Evolutionary conservation across 1,140 invertebrate genomes (phyloP).

Genomic region (Tetragonula clypearis): DNA sequence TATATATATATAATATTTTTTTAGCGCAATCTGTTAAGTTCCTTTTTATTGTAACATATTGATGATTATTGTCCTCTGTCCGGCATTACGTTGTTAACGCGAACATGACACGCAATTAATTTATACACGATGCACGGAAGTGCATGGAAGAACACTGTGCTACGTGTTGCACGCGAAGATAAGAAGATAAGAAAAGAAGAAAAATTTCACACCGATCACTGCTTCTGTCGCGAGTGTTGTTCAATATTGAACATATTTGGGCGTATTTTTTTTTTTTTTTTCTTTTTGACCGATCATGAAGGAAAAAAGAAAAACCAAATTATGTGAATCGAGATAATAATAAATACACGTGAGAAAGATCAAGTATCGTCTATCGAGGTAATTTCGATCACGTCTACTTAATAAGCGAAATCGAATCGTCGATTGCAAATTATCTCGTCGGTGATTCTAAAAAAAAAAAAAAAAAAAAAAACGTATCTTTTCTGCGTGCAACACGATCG

Average conservation of each 20-base stretch:
- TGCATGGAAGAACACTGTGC: neutral
- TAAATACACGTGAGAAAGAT: too few relatives aligned
- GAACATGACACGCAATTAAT: constrained; percentile 63
- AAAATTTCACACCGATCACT: neutral
- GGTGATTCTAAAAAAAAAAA: too few relatives aligned
- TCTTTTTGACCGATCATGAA: too few relatives aligned
- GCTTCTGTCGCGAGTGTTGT: neutral
- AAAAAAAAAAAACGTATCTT: too few relatives aligned
- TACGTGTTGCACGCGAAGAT: neutral
- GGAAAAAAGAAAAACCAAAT: too few relatives aligned
- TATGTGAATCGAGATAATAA: too few relatives aligned
- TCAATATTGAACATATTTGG: neutral
- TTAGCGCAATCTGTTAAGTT: constrained; percentile 74
- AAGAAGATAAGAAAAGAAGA: neutral
- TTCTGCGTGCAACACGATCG: constrained; percentile 24
- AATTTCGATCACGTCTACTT: neutral
- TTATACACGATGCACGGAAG: constrained; percentile 47
- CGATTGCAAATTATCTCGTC: neutral
- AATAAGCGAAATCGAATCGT: neutral
- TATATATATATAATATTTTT: constrained; percentile 73
- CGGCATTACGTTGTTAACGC: constrained; percentile 60
- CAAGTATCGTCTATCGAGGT: neutral
- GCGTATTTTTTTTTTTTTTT: too few relatives aligned
- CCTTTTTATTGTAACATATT: constrained; percentile 73
- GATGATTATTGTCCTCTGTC: constrained; percentile 58